These are phyloP conservation scores for Nebria ingens DNA, from an alignment of 1,140 invertebrate species.

Conservation along the genomic window DNA sequence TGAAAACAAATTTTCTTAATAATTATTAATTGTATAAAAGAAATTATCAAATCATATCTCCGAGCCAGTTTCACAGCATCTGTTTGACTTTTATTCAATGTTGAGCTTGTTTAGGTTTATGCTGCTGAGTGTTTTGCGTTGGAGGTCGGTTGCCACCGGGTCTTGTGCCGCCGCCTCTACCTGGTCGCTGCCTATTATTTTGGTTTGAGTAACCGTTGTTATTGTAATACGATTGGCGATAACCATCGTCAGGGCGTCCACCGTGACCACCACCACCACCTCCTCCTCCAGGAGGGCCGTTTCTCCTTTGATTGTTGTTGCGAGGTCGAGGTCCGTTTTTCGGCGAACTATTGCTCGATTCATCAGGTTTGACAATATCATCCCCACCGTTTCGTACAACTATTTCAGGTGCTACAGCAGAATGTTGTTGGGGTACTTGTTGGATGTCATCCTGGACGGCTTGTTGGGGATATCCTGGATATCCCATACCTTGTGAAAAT, in stretches of 20 bases:
- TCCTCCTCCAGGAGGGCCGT: conserved; percentile 18
- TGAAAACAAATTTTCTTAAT: too few species aligned
- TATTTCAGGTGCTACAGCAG: neutral
- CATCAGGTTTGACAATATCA: neutral
- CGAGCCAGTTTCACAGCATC: too few species aligned
- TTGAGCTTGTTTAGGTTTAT: neutral
- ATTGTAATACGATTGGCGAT: conserved; percentile 25
- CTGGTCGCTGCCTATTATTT: conserved; percentile 20
- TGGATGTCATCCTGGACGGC: neutral
- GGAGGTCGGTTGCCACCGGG: neutral
- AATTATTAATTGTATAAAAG: too few species aligned
- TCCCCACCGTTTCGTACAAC: conserved; percentile 15
- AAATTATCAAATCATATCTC: too few species aligned
- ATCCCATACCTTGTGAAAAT: conserved; percentile 12
- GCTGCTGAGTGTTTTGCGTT: neutral
- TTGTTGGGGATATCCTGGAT: conserved; percentile 10
- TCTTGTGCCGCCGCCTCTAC: neutral
- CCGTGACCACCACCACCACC: conserved; percentile 16
- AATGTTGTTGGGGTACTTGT: conserved; percentile 8
- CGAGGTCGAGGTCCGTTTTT: conserved; percentile 16
- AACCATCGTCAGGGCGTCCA: conserved; percentile 12
- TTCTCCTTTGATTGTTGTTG: conserved; percentile 12
- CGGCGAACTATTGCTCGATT: neutral
- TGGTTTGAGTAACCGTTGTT: conserved; percentile 30
- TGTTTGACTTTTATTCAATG: neutral